A percentile compares a stretch with the other conserved stretches of the same genome.
Conservation (phyloP, 2,888 invertebrate species). For the Patella caerulea region DNA sequence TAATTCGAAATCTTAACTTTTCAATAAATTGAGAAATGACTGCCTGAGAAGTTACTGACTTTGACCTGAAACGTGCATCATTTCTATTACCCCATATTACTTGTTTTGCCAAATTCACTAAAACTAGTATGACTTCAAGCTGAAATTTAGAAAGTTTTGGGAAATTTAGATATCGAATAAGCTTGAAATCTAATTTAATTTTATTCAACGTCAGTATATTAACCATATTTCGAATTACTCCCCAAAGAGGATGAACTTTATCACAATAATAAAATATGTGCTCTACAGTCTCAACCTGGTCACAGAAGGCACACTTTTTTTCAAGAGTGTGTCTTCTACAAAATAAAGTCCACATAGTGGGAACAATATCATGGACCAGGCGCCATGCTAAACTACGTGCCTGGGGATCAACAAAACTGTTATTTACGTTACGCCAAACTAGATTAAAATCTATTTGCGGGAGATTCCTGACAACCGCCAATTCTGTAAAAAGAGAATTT, state of each 20-base stretch:
- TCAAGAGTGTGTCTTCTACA: no score
- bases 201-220: neutral
- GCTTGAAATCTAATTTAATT: neutral
- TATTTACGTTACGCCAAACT: neutral
- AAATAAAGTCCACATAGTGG: no score
- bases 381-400: constrained; percentile 1
- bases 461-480: no score
- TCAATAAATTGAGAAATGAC: no score
- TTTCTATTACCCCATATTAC: neutral
- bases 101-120: neutral
- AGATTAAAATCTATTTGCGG: no score
- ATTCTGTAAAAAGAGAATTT: neutral
- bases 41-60: no score
- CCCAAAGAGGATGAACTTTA: neutral
- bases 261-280: neutral
- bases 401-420: neutral
- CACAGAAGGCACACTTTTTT: neutral
- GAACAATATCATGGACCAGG: constrained; percentile 3
- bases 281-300: neutral
- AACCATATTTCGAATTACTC: neutral
- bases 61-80: neutral
- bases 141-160: neutral
- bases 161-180: neutral
- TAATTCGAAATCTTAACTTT: no score
- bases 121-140: neutral